These are phyloP conservation scores for Sternotherus odoratus DNA, from an alignment of 2,797 vertebrate genomes.

Conservation along the genomic window DNA sequence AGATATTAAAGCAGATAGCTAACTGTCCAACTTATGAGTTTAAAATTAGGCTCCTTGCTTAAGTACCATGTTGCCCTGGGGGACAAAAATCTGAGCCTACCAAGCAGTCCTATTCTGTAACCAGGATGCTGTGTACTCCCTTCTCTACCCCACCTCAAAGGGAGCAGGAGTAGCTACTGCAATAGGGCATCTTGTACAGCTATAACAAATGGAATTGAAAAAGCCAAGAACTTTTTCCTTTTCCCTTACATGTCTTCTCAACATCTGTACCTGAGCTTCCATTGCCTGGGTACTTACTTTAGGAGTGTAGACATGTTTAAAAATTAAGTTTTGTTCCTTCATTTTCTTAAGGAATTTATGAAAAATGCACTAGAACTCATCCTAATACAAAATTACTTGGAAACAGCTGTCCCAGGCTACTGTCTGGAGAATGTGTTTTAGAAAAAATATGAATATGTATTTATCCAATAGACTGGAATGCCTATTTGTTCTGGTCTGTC, in stretches of 20 bases:
- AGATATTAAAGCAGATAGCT: neutral
- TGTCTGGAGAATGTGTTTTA: neutral
- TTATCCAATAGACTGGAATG: neutral
- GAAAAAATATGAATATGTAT: neutral
- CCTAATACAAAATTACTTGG: neutral
- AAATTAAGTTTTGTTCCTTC: neutral
- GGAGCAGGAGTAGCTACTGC: neutral
- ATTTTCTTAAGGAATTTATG: neutral
- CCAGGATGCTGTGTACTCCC: neutral
- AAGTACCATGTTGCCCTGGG: neutral
- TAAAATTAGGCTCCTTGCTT: neutral
- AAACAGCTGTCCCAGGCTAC: neutral
- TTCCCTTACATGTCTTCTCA: rapidly evolving
- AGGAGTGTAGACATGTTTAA: no score
- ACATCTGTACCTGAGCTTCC: neutral
- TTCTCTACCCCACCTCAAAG: neutral
- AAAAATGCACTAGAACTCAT: neutral
- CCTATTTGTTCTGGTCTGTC: neutral
- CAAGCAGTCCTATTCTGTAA: neutral
- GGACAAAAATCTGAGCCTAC: neutral
- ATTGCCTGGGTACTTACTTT: neutral
- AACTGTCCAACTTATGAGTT: neutral
- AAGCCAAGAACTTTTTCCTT: rapidly evolving
- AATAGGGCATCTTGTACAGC: neutral
- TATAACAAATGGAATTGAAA: neutral